phyloP scores from a whole-genome alignment of 2,113 vertebrate species.

The Spea bombifrons region DNA sequence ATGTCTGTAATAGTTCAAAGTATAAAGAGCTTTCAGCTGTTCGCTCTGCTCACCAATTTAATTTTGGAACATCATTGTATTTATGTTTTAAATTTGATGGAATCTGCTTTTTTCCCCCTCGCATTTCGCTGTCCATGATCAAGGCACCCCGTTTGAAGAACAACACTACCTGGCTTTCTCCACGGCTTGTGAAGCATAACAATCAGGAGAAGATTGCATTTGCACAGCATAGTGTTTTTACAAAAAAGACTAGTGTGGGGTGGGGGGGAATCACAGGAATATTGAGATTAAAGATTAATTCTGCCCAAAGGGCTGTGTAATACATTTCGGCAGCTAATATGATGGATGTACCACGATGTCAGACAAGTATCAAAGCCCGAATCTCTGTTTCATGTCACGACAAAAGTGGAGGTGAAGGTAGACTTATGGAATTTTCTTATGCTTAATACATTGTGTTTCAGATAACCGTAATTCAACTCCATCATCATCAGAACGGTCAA shows the following conservation, averaged over 20 bases:
- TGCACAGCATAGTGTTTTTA: not conserved
- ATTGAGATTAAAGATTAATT: slow-evolving; percentile 28
- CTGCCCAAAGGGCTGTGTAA: not conserved
- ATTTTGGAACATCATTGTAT: slow-evolving; percentile 48
- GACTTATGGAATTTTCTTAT: no score
- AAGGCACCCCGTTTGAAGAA: slow-evolving; percentile 25
- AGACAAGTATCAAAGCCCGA: not conserved
- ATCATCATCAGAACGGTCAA: no score
- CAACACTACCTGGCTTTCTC: slow-evolving; percentile 6
- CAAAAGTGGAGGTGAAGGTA: no score
- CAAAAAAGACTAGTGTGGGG: not conserved
- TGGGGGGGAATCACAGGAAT: slow-evolving; percentile 20
- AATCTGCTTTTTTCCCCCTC: slow-evolving; percentile 23
- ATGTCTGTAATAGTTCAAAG: slow-evolving; percentile 45
- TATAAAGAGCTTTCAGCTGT: slow-evolving; percentile 45
- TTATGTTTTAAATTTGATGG: slow-evolving; percentile 48
- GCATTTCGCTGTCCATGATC: slow-evolving; percentile 39
- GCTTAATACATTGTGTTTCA: no score
- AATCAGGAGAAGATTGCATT: slow-evolving; percentile 19
- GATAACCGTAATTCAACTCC: no score
- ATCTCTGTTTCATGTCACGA: not conserved
- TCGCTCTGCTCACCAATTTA: slow-evolving; percentile 40
- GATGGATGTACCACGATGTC: not conserved
- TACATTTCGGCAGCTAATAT: not conserved
- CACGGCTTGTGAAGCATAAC: slow-evolving; percentile 20